Evolutionary conservation across 2,797 vertebrate genomes (phyloP).

Genomic region (Pangasius mekongensis): DNA sequence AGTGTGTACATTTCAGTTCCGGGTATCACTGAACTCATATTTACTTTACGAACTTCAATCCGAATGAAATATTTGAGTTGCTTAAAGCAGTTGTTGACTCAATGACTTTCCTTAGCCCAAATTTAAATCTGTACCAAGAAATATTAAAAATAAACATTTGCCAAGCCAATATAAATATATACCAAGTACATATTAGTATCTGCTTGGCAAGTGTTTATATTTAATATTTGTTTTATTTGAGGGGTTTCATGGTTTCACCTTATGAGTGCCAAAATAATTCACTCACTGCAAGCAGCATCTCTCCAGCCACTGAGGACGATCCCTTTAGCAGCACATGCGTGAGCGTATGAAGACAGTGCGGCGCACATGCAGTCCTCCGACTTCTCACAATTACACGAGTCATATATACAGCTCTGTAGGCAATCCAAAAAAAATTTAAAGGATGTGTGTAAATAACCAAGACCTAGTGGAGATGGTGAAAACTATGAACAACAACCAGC

Average conservation of each 20-base stretch:
- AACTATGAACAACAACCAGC: not conserved
- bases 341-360: conserved; percentile 75
- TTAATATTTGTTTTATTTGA: not conserved
- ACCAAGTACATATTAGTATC: not conserved
- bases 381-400: conserved; percentile 78
- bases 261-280: not conserved
- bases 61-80: not conserved
- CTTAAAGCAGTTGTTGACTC: conserved; percentile 10
- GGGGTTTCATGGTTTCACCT: not conserved
- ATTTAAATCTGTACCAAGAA: not conserved
- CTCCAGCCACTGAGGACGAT: conserved; percentile 72
- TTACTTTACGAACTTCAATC: not conserved
- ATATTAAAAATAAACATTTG: not conserved
- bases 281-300: conserved; percentile 73
- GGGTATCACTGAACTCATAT: not conserved
- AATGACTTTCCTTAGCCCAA: not conserved
- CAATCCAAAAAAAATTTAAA: not conserved
- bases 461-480: not conserved
- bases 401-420: conserved; percentile 73
- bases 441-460: not conserved
- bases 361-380: conserved; percentile 79
- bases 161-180: not conserved
- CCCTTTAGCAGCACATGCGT: conserved; percentile 73
- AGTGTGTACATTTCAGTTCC: not conserved
- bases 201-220: not conserved